Percentiles rank a stretch among this genome's conserved stretches.
Conservation (phyloP, 2,888 invertebrate genomes). For the Dicyrtomina minuta region DNA sequence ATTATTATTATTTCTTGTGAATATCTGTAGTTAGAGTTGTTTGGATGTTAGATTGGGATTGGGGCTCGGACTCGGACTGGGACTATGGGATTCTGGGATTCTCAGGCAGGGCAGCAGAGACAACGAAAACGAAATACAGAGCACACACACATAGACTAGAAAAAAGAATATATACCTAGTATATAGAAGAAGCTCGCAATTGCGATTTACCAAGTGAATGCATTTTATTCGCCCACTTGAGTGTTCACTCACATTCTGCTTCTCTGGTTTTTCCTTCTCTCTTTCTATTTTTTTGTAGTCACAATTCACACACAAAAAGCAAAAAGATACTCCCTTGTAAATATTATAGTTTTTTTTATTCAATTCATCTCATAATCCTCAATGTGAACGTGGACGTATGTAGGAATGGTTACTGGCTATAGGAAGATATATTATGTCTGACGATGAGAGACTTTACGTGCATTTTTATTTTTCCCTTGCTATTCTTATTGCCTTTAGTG, state of each 20-base stretch:
- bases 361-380: no score
- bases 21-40: no score
- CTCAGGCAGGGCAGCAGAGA: neutral
- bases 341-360: neutral
- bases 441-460: no score
- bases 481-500: no score
- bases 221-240: constrained; percentile 24
- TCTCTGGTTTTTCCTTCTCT: neutral
- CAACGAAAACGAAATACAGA: neutral
- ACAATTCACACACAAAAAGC: neutral
- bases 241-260: constrained; percentile 4
- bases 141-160: no score
- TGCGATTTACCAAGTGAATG: constrained; percentile 7
- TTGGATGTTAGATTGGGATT: no score
- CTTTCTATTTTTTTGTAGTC: neutral
- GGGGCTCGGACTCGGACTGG: no score
- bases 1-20: no score
- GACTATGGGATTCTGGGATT: neutral
- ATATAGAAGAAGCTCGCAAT: neutral
- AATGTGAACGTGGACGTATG: no score
- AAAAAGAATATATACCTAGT: neutral
- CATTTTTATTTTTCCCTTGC: no score
- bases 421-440: no score
- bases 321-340: neutral
- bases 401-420: no score